Evolutionary conservation across 2,888 invertebrate genomes (phyloP).

Genomic region (Ametastegia equiseti): DNA sequence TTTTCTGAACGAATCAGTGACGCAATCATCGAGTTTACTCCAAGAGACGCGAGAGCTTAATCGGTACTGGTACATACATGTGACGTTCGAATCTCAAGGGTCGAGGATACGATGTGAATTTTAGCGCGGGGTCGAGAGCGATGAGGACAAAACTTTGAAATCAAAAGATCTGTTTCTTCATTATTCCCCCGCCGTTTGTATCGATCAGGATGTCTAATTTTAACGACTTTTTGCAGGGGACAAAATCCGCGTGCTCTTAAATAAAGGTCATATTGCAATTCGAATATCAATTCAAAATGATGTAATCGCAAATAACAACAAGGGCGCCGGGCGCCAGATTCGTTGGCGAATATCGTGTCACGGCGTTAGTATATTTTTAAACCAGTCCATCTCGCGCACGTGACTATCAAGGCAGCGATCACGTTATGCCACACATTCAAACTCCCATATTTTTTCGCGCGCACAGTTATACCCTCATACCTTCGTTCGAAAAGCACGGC

Average conservation of each 20-base stretch:
- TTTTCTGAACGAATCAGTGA: not conserved
- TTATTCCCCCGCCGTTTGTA: not conserved
- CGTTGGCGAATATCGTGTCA: conserved; percentile 5
- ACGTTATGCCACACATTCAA: conserved; percentile 11
- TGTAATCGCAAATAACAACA: conserved; percentile 1
- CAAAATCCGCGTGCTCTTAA: not conserved
- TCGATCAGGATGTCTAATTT: not conserved
- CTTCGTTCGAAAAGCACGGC: not conserved
- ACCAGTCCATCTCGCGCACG: conserved; percentile 12
- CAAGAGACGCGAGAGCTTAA: not conserved
- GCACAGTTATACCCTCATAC: not conserved
- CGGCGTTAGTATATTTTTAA: conserved; percentile 28
- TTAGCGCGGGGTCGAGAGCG: not conserved
- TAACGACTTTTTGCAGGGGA: not conserved
- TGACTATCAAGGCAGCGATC: conserved; percentile 9
- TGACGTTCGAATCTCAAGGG: conserved; percentile 12
- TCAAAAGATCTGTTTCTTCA: not conserved
- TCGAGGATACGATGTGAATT: conserved; percentile 19
- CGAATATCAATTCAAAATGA: conserved; percentile 3
- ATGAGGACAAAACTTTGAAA: not conserved
- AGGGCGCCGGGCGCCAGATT: conserved; percentile 27
- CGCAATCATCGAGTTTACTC: not conserved
- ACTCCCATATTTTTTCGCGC: not conserved
- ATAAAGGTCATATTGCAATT: not conserved
- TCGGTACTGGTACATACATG: not conserved